Base-by-base conservation (phyloP, 2,888 invertebrate species). In the Tetanocera ferruginea region DNA sequence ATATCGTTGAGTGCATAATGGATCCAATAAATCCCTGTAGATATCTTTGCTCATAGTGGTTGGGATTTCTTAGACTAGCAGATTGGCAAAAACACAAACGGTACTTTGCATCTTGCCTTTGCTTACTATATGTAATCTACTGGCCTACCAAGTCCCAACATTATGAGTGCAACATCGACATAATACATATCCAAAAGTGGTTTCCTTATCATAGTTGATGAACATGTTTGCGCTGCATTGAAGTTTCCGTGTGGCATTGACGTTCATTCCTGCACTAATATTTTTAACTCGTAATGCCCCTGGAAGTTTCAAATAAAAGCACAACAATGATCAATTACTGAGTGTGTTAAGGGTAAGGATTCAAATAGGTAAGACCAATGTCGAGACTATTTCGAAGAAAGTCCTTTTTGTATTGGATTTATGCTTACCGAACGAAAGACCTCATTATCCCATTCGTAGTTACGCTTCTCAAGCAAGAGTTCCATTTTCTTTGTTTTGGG, bases 141-240 rank as follows among this genome's bases (percentile, higher is more conserved):
- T 89, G 89, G 89, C 89, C 89, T 89, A 89, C 89, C 89, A 89
- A 89, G 89, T 89, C 89, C 89, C 89, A 89, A 89, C 89, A 88
- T 87, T 88, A 87, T 85, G 85, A 84, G 84, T 83, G 87, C 85
- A 85, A 83, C 81, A 77, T 80, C 87, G 81, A 82, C 87, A 76
- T 62, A 28, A 28, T 17, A 17, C 25, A 5, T 51, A 9, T 23
- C 6, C 19, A 43, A 9, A 28, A 14, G 51, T 69, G n/a, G 25
- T 60, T 60, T 25, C 14, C 60, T 28, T 5, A 11, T 60, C 11
- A 28, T 28, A 14, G 37, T 11, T 28, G 43, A 14, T 60, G 17
- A 72, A n/a, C 6, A 55, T 8, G 71, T 57, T 85, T 85, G 85
- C 85, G 84, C 85, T 86, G 84, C 85, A 83, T 85, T 87, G 86